Conservation (phyloP, 2,113 vertebrate genomes). For the Eretmochelys imbricata region DNA sequence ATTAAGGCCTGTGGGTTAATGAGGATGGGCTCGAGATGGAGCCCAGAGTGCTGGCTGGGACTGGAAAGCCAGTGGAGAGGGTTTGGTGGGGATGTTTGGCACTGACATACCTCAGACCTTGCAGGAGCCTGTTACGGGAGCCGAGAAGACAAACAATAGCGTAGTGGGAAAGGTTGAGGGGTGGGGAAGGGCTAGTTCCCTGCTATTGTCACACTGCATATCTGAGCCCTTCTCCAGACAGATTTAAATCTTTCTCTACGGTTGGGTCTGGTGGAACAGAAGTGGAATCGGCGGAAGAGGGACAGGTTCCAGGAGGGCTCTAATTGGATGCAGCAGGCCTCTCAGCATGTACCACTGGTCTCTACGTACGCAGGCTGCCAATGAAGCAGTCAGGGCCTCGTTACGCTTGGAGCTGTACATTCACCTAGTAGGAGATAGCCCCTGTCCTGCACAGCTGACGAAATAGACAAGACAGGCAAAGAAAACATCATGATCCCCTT, state of each 20-base stretch:
- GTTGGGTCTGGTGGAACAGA: not conserved
- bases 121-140: too few relatives aligned
- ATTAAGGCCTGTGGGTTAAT: not conserved
- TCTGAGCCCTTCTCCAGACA: not conserved
- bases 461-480: not conserved
- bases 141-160: not conserved
- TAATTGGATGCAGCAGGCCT: too few relatives aligned
- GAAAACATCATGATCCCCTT: not conserved
- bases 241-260: not conserved
- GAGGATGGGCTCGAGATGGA: not conserved
- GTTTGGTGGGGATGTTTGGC: not conserved
- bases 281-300: too few relatives aligned
- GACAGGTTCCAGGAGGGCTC: too few relatives aligned
- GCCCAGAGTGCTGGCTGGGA: not conserved
- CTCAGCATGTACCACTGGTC: too few relatives aligned
- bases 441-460: not conserved
- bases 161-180: too few relatives aligned
- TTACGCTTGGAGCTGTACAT: not conserved
- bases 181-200: not conserved
- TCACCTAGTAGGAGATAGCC: not conserved
- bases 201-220: not conserved
- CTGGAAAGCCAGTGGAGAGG: not conserved
- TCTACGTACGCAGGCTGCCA: too few relatives aligned
- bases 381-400: too few relatives aligned
- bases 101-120: not conserved